phyloP scores from a whole-genome alignment of 2,888 invertebrate species.

The Drosophila merina region DNA sequence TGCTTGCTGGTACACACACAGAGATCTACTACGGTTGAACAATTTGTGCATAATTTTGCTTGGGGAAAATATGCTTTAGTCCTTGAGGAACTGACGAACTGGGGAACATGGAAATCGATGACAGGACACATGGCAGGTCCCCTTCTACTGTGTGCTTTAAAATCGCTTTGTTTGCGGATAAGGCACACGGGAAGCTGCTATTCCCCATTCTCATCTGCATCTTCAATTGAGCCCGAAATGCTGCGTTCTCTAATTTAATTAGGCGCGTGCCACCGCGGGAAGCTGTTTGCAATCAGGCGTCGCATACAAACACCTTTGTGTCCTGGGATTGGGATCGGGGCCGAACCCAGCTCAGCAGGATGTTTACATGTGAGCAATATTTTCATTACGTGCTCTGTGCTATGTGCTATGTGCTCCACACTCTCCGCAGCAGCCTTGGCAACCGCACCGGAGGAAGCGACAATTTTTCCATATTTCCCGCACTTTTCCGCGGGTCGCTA shows the following conservation, averaged over 20 bases:
- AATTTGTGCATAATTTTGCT: constrained; percentile 66
- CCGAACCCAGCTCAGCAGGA: constrained; percentile 6
- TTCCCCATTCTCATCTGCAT: constrained; percentile 36
- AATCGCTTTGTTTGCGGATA: constrained; percentile 33
- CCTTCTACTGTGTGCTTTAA: constrained; percentile 2
- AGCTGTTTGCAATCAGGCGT: constrained; percentile 52
- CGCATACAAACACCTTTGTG: constrained; percentile 36
- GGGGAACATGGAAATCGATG: constrained; percentile 55
- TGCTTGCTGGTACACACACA: constrained; percentile 48
- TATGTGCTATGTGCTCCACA: neutral
- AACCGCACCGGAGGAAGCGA: constrained; percentile 29
- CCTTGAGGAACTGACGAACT: constrained; percentile 33
- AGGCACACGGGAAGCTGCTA: constrained; percentile 10
- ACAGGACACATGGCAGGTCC: constrained; percentile 34
- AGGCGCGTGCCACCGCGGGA: constrained; percentile 64
- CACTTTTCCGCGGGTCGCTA: constrained; percentile 11
- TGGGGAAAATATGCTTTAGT: constrained; percentile 61
- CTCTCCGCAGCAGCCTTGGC: constrained; percentile 16
- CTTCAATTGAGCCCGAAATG: constrained; percentile 52
- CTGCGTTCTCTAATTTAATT: constrained; percentile 74
- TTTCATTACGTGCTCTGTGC: constrained; percentile 64
- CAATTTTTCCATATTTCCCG: constrained; percentile 56
- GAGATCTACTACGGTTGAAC: constrained; percentile 22
- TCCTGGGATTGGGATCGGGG: neutral
- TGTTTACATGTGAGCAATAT: constrained; percentile 53